These are phyloP conservation scores for Telmatochromis sp. DNA, from an alignment of 2,113 vertebrate genomes.

Conservation along the genomic window DNA sequence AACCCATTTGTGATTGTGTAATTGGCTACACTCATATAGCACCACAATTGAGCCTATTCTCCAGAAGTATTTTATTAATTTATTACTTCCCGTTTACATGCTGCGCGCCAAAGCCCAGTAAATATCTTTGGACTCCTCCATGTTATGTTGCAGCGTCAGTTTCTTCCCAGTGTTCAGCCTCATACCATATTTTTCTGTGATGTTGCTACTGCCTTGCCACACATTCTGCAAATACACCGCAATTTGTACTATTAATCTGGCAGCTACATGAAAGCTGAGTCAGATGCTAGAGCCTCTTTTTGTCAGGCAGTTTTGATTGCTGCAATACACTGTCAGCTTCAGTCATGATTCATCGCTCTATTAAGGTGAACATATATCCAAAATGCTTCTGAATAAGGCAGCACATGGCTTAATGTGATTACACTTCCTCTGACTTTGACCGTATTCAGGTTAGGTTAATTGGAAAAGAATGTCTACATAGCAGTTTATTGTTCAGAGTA, in stretches of 20 bases:
- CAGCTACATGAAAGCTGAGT: conserved; percentile 10
- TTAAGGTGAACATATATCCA: background rate
- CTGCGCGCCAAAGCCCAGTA: background rate
- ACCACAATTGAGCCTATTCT: background rate
- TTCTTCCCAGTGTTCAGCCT: background rate
- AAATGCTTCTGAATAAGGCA: background rate
- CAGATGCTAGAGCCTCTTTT: background rate
- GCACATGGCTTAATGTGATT: background rate
- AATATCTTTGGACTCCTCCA: background rate
- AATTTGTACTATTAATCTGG: conserved; percentile 6
- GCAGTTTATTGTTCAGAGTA: background rate
- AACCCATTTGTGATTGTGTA: background rate
- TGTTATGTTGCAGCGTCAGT: background rate
- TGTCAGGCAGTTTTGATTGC: background rate
- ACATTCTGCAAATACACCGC: background rate
- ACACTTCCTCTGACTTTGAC: background rate
- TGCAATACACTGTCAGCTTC: background rate
- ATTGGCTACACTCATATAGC: background rate
- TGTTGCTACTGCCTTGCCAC: background rate
- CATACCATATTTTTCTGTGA: background rate
- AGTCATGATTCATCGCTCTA: conserved; percentile 12
- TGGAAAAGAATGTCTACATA: conserved; percentile 6
- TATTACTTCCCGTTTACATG: background rate
- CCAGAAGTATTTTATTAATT: background rate
- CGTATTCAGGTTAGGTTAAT: background rate